A percentile compares a stretch with the other conserved stretches of the same genome.
Evolutionary conservation across 1,140 invertebrate genomes (phyloP).

Genomic region (Lysiphlebus fabarum): DNA sequence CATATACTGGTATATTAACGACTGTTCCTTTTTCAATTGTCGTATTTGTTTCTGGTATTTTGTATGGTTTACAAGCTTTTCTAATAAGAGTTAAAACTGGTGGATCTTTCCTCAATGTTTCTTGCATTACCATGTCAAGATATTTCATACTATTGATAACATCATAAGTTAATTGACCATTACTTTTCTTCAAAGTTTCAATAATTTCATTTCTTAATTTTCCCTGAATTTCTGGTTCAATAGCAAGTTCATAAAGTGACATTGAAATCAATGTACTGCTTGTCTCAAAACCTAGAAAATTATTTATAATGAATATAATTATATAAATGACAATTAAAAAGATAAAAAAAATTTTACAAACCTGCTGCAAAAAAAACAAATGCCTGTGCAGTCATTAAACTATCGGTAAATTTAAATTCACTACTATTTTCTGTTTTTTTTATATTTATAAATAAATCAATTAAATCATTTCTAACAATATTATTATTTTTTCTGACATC

Average conservation of each 20-base stretch:
- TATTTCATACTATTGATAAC: slow-evolving; percentile 4
- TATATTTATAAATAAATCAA: slow-evolving; percentile 53
- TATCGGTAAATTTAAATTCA: too few relatives aligned
- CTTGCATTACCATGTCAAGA: slow-evolving; percentile 39
- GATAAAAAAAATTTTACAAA: background rate
- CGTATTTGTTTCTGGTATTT: slow-evolving; percentile 43
- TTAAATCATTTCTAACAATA: slow-evolving; percentile 52
- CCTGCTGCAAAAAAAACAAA: too few relatives aligned
- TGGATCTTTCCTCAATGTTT: slow-evolving; percentile 56
- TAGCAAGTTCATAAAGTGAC: slow-evolving; percentile 32
- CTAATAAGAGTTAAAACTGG: slow-evolving; percentile 51
- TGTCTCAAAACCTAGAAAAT: slow-evolving; percentile 34
- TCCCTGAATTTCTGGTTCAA: slow-evolving; percentile 28
- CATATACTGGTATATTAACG: slow-evolving; percentile 48
- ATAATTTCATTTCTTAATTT: slow-evolving; percentile 50
- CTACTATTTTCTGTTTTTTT: background rate
- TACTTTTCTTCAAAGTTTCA: slow-evolving; percentile 29
- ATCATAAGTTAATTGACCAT: slow-evolving; percentile 36
- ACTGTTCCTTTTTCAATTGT: slow-evolving; percentile 43
- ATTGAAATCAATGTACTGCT: slow-evolving; percentile 30
- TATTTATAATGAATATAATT: slow-evolving; percentile 30
- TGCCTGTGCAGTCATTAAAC: too few relatives aligned
- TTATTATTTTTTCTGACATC: slow-evolving; percentile 48
- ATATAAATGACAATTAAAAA: slow-evolving; percentile 27
- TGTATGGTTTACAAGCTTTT: slow-evolving; percentile 43